A percentile compares a stretch with the other conserved stretches of the same genome.
phyloP scores from a whole-genome alignment of 2,113 vertebrate genomes.

The Chloebia gouldiae region DNA sequence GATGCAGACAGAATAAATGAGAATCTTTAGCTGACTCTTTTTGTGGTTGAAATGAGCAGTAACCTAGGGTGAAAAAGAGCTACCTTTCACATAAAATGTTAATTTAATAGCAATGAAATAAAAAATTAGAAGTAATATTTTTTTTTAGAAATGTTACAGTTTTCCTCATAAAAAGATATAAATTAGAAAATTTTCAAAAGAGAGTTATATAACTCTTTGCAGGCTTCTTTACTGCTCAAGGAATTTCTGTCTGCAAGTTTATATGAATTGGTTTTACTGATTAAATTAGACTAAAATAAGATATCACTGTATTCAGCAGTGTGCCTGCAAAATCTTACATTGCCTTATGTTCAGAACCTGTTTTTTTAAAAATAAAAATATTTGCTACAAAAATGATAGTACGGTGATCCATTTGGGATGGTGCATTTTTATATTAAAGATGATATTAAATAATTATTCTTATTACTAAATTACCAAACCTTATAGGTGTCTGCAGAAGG shows the following conservation, averaged over 20 bases:
- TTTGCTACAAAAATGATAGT: neutral
- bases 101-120: neutral
- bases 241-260: neutral
- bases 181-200: neutral
- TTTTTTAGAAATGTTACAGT: neutral
- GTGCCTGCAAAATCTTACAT: neutral
- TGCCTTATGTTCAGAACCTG: neutral
- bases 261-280: neutral
- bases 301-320: neutral
- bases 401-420: neutral
- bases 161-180: neutral
- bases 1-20: neutral
- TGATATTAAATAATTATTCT: neutral
- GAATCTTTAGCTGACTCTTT: neutral
- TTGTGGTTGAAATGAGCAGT: neutral
- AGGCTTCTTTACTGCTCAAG: neutral
- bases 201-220: neutral
- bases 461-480: neutral
- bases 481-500: neutral
- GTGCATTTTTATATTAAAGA: neutral
- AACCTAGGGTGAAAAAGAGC: neutral
- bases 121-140: neutral
- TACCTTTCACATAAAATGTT: neutral
- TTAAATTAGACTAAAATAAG: neutral
- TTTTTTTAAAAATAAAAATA: neutral